Evolutionary conservation across 2,797 vertebrate genomes (phyloP).

Genomic region (Pristis pectinata): DNA sequence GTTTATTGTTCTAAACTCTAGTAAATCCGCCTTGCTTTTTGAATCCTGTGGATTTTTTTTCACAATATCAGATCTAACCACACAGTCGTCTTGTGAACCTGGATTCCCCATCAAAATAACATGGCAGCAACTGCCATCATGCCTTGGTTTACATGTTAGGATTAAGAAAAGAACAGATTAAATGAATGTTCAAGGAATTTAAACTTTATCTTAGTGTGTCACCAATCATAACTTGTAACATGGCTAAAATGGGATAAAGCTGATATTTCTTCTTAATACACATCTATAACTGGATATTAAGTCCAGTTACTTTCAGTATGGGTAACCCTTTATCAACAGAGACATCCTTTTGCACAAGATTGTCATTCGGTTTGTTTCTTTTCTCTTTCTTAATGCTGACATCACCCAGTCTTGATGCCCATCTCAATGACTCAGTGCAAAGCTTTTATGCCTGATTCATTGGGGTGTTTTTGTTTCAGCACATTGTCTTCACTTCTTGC

Average conservation of each 20-base stretch:
- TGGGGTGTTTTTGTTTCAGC: slow-evolving; percentile 5
- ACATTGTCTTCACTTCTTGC: background rate
- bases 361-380: background rate
- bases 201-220: background rate
- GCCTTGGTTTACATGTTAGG: background rate
- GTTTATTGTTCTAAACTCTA: background rate
- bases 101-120: background rate
- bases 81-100: background rate
- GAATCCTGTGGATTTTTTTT: background rate
- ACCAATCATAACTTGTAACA: background rate
- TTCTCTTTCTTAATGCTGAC: background rate
- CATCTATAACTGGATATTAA: background rate
- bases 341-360: background rate
- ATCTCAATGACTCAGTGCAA: background rate
- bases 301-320: background rate
- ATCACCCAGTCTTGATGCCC: background rate
- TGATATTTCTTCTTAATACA: background rate
- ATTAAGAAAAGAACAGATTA: background rate
- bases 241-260: background rate
- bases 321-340: background rate
- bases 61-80: background rate
- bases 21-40: background rate
- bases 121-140: background rate
- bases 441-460: background rate
- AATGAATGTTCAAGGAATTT: background rate